These are phyloP conservation scores for Steinernema khuongi DNA, from an alignment of 1,140 invertebrate species.

Conservation along the genomic window DNA sequence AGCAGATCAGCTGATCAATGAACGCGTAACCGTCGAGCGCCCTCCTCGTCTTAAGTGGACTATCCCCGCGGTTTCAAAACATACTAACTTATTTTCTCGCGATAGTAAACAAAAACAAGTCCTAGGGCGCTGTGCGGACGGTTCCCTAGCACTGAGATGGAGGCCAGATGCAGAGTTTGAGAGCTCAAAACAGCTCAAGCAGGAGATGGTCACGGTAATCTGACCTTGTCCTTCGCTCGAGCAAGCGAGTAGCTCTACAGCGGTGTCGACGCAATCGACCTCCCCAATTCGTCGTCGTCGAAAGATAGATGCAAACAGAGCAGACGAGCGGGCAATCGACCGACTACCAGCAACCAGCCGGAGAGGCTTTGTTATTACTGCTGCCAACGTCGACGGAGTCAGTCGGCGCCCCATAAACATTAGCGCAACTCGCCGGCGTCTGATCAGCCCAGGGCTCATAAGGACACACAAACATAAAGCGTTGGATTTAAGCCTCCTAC, in stretches of 20 bases:
- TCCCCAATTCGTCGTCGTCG: conserved; percentile 12
- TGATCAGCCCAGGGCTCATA: no score
- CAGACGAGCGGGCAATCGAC: background rate
- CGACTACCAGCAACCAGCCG: background rate
- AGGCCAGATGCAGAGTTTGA: no score
- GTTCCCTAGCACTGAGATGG: no score
- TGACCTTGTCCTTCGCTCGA: no score
- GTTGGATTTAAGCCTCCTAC: no score
- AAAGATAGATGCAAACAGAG: conserved; percentile 11
- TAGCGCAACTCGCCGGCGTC: background rate
- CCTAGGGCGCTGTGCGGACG: no score
- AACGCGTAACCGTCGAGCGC: background rate
- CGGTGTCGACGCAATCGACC: background rate
- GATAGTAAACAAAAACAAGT: no score
- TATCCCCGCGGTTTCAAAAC: background rate
- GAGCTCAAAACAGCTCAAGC: no score
- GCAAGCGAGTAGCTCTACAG: no score
- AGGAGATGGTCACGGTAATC: no score
- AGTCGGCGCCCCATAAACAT: background rate
- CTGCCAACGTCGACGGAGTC: background rate
- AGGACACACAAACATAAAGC: no score
- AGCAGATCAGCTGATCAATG: background rate
- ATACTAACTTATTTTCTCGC: background rate
- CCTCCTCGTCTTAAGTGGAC: background rate
- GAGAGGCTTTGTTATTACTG: background rate